These are phyloP conservation scores for Chironex yamaguchii DNA, from an alignment of 30 jellyfish, hydroid and myxozoan genomes.

Conservation along the genomic window DNA sequence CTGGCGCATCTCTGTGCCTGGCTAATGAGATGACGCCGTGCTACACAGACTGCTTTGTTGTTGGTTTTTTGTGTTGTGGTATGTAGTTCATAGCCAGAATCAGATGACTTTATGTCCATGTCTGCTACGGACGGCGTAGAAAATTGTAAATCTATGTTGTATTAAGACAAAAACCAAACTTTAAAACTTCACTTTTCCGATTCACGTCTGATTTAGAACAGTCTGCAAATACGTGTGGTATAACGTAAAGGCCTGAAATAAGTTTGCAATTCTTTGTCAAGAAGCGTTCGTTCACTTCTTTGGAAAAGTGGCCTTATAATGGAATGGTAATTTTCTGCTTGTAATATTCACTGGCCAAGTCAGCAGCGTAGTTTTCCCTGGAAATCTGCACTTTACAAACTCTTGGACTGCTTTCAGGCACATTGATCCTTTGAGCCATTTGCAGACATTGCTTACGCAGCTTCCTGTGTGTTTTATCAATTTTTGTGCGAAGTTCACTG, in stretches of 20 bases:
- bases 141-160: conserved; percentile 54
- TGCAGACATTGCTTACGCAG: not conserved
- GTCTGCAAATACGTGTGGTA: conserved; percentile 9
- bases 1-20: conserved; percentile 32
- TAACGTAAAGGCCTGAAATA: conserved; percentile 12
- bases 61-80: not conserved
- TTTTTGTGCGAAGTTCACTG: not conserved
- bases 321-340: conserved; percentile 38
- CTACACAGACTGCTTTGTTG: conserved; percentile 25
- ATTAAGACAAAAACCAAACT: no score
- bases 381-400: not conserved
- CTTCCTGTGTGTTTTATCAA: not conserved
- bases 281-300: conserved; percentile 36
- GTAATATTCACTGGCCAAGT: conserved; percentile 21
- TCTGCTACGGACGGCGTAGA: no score
- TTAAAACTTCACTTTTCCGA: conserved; percentile 23
- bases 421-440: conserved; percentile 14
- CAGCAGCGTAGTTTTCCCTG: conserved; percentile 5
- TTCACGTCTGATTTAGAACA: not conserved
- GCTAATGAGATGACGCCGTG: conserved; percentile 24
- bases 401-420: conserved; percentile 13
- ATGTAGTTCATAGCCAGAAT: not conserved
- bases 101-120: conserved; percentile 25
- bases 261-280: not conserved
- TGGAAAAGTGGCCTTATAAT: conserved; percentile 5